Percentiles rank a stretch among this genome's conserved stretches.
phyloP scores from a whole-genome alignment of 2,797 vertebrate species.

The Dromococcyx pavoninus region DNA sequence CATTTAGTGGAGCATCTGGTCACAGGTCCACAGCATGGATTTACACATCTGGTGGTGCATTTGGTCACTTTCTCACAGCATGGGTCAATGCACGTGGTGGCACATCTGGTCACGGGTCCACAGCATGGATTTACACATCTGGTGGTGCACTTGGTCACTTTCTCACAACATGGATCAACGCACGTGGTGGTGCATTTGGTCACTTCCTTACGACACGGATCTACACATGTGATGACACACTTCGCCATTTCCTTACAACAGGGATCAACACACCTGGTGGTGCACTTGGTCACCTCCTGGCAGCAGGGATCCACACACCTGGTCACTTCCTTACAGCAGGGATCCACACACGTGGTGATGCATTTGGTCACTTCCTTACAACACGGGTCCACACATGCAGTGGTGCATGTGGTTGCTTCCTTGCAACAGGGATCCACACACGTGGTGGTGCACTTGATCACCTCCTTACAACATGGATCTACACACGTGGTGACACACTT shows the following conservation, averaged over 20 bases:
- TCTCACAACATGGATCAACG: not conserved
- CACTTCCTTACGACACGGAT: rapidly evolving
- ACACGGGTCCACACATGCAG: rapidly evolving
- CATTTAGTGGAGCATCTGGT: not conserved
- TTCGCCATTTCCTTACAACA: rapidly evolving
- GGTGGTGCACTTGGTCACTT: rapidly evolving
- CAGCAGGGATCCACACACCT: rapidly evolving
- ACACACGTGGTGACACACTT: rapidly evolving
- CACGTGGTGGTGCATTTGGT: not conserved
- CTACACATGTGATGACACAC: rapidly evolving
- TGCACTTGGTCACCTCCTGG: rapidly evolving
- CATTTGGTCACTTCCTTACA: rapidly evolving
- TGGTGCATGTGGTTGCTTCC: not conserved
- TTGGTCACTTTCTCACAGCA: not conserved
- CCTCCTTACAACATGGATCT: rapidly evolving
- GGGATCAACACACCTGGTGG: rapidly evolving
- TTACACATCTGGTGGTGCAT: not conserved
- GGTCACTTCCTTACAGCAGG: rapidly evolving
- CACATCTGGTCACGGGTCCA: not conserved
- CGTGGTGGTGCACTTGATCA: rapidly evolving
- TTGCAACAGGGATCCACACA: rapidly evolving
- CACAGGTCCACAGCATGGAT: not conserved
- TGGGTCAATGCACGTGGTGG: rapidly evolving
- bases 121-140: rapidly evolving
- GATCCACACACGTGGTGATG: rapidly evolving